Evolutionary conservation across 2,888 invertebrate species (phyloP).

Genomic region (Oligia strigilis): DNA sequence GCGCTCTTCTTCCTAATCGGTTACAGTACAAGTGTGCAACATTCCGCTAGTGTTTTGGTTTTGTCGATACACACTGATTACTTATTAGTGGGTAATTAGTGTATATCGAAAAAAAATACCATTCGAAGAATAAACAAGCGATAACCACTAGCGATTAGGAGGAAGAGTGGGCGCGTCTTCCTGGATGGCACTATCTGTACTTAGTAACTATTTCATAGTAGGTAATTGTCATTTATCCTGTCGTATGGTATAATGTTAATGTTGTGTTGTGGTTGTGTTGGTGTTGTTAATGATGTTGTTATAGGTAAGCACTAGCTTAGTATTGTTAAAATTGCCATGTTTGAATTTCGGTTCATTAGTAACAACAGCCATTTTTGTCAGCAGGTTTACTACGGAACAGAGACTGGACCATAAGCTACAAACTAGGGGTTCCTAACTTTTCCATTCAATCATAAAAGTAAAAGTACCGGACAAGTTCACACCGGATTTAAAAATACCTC

Average conservation of each 20-base stretch:
- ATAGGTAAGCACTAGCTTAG: neutral
- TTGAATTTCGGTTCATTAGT: neutral
- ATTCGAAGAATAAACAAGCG: too few species aligned
- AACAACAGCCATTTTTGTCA: neutral
- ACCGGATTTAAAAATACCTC: constrained; percentile 65
- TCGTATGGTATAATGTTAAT: neutral
- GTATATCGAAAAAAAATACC: too few species aligned
- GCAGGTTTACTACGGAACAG: neutral
- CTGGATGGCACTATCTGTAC: neutral
- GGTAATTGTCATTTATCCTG: neutral
- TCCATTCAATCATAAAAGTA: neutral
- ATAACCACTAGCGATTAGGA: too few species aligned
- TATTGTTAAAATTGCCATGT: neutral
- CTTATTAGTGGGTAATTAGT: too few species aligned
- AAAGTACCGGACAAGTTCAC: neutral
- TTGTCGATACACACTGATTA: too few species aligned
- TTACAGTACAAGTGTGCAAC: too few species aligned
- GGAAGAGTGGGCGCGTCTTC: too few species aligned
- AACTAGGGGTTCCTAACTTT: neutral
- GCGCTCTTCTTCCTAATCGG: too few species aligned
- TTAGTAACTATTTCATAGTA: neutral
- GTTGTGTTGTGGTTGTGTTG: too few species aligned
- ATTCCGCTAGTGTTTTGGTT: too few species aligned
- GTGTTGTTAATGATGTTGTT: too few species aligned
- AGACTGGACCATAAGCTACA: neutral